Evolutionary conservation across 2,797 vertebrate species (phyloP).

Genomic region (Ptychadena robeensis): DNA sequence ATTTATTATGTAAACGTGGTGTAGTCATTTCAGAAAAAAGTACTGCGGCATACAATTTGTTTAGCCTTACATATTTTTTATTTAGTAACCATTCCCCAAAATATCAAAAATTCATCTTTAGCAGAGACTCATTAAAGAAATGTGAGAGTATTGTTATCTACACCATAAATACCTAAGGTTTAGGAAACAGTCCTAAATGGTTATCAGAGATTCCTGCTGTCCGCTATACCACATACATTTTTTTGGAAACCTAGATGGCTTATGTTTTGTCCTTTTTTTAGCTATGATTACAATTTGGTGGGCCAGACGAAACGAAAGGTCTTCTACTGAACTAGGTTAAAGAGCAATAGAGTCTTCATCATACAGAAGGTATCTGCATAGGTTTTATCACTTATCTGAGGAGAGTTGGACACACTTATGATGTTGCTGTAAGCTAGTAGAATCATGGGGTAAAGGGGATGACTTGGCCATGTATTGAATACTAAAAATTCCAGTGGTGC

Average conservation of each 20-base stretch:
- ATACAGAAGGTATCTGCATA: too few species aligned
- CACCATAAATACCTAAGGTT: neutral
- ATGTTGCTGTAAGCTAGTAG: too few species aligned
- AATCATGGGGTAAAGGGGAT: too few species aligned
- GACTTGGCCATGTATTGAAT: too few species aligned
- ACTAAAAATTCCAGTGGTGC: too few species aligned
- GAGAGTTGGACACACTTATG: neutral
- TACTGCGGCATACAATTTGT: neutral
- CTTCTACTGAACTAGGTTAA: neutral
- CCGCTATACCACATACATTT: neutral
- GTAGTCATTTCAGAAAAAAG: neutral
- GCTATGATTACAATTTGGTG: neutral
- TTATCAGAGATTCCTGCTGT: neutral
- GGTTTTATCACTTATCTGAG: neutral
- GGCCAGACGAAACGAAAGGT: neutral
- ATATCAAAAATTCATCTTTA: too few species aligned
- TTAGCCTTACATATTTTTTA: neutral
- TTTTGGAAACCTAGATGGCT: too few species aligned
- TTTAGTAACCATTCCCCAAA: too few species aligned
- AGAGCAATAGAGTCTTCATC: too few species aligned
- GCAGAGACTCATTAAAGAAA: neutral
- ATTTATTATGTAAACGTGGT: neutral
- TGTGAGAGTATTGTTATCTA: neutral
- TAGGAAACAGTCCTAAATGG: neutral
- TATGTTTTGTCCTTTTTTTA: neutral